Conservation (phyloP, 2,888 invertebrate genomes). For the Dryomyza anilis region DNA sequence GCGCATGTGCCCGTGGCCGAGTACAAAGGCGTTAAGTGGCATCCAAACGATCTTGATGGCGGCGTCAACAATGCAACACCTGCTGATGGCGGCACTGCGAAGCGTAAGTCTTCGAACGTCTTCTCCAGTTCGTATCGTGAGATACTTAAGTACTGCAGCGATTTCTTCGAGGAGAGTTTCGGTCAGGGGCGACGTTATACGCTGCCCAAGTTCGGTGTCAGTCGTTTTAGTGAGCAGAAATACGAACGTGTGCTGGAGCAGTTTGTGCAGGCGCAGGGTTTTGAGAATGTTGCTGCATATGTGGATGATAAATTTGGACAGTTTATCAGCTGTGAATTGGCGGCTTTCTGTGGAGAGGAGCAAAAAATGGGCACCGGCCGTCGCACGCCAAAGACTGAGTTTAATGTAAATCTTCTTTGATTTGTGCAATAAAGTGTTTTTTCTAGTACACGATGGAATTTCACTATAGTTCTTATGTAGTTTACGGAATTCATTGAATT, state of each 20-base stretch:
- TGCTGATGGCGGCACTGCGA: not conserved
- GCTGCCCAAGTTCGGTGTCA: slow-evolving; percentile 38
- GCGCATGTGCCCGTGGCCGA: slow-evolving; percentile 3
- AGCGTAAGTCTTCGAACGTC: slow-evolving; percentile 28
- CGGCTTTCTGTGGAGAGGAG: slow-evolving; percentile 24
- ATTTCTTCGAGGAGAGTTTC: slow-evolving; percentile 52
- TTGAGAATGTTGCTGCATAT: slow-evolving; percentile 47
- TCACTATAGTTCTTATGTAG: too few species aligned
- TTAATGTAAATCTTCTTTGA: not conserved
- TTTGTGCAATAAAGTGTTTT: too few species aligned
- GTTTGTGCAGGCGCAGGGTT: slow-evolving; percentile 51
- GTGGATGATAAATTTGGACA: slow-evolving; percentile 55
- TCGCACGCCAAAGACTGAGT: not conserved
- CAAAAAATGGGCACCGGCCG: not conserved
- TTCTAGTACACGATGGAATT: too few species aligned
- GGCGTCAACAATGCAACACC: not conserved
- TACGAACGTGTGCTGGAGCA: slow-evolving; percentile 52
- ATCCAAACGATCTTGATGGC: slow-evolving; percentile 1
- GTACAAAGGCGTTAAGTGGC: slow-evolving; percentile 5
- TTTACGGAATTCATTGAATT: too few species aligned
- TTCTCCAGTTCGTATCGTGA: slow-evolving; percentile 48
- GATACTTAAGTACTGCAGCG: slow-evolving; percentile 52
- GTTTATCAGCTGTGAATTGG: slow-evolving; percentile 42
- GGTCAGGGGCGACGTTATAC: slow-evolving; percentile 31
- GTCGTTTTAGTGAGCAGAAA: slow-evolving; percentile 50